These are phyloP conservation scores for Eudyptes chrysolophus DNA, from an alignment of 2,113 vertebrate species.

Conservation along the genomic window DNA sequence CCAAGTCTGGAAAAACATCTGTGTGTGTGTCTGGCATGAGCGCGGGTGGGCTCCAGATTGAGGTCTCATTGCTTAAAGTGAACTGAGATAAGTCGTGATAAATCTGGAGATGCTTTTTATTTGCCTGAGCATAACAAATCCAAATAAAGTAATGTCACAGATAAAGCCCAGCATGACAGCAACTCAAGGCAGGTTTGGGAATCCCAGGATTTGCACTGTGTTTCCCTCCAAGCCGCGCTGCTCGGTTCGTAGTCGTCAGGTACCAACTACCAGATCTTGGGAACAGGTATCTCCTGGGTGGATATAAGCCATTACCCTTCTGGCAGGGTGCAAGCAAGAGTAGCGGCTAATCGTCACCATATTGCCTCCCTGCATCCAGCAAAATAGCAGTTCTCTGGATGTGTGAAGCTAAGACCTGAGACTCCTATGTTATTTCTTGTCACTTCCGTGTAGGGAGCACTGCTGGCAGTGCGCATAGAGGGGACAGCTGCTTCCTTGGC, in stretches of 20 bases:
- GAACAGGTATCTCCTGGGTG: neutral
- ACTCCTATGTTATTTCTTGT: neutral
- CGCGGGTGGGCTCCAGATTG: neutral
- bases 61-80: neutral
- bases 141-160: neutral
- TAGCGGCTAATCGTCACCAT: neutral
- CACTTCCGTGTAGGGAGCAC: neutral
- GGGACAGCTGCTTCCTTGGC: neutral
- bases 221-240: neutral
- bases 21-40: neutral
- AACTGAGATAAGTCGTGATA: neutral
- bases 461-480: neutral
- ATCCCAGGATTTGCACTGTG: neutral
- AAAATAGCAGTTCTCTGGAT: neutral
- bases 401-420: neutral
- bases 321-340: neutral
- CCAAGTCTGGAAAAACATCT: fast-evolving
- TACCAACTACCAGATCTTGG: neutral
- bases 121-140: neutral
- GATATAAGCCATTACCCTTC: neutral
- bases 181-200: neutral
- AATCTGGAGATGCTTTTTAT: neutral
- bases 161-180: neutral
- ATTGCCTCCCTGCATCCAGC: fast-evolving
- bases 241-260: neutral